Evolutionary conservation across 2,888 invertebrate genomes (phyloP).

Genomic region (Elegia similella): DNA sequence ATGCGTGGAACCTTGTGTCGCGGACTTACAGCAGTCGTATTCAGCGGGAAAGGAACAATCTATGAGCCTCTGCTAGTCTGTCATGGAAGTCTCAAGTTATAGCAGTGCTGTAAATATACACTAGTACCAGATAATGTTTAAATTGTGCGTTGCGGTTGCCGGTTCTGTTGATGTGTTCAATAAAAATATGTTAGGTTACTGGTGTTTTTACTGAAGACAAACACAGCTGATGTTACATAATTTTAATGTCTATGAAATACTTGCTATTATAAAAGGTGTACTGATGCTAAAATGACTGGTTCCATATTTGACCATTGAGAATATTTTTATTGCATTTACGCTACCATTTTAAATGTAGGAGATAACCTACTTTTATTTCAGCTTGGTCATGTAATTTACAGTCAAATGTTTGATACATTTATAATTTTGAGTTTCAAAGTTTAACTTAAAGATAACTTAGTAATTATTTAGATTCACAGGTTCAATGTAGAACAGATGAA

Average conservation of each 20-base stretch:
- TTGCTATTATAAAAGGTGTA: too few species aligned
- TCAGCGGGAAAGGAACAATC: conserved; percentile 88
- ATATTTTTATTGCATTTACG: not conserved
- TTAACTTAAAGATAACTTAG: not conserved
- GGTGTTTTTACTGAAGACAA: conserved; percentile 37
- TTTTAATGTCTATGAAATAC: not conserved
- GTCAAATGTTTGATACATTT: too few species aligned
- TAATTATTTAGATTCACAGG: not conserved
- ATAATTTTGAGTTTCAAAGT: too few species aligned
- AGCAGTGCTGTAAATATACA: conserved; percentile 70
- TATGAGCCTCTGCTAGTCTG: conserved; percentile 57
- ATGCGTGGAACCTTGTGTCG: conserved; percentile 96
- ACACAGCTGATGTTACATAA: conserved; percentile 15
- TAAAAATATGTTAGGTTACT: conserved; percentile 57
- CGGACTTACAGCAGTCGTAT: conserved; percentile 93
- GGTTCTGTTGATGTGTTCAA: conserved; percentile 61
- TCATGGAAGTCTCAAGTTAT: conserved; percentile 37
- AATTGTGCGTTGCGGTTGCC: conserved; percentile 52
- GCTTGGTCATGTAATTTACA: not conserved
- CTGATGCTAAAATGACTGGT: too few species aligned
- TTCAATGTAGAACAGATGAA: not conserved
- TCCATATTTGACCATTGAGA: not conserved
- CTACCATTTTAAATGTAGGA: not conserved
- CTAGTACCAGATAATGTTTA: conserved; percentile 62
- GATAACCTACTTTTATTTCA: not conserved